phyloP scores from a whole-genome alignment of 2,797 vertebrate genomes.

The Rostrhamus sociabilis region DNA sequence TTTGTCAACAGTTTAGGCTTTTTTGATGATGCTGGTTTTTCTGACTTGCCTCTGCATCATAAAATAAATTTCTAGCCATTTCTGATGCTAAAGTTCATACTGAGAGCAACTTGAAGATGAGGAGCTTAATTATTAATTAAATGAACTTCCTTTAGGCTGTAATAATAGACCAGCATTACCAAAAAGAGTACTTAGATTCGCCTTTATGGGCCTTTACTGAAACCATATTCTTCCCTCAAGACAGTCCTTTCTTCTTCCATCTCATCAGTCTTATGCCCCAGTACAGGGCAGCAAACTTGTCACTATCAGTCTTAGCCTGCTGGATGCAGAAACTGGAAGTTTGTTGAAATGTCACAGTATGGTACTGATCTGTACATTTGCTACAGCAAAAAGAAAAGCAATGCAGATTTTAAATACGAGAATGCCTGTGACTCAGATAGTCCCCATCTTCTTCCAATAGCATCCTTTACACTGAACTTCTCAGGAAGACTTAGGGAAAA shows the following conservation, averaged over 20 bases:
- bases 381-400: background rate
- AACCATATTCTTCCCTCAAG: background rate
- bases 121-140: conserved; percentile 6
- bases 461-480: background rate
- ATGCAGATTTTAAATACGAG: background rate
- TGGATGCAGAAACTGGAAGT: background rate
- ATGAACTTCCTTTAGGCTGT: conserved; percentile 3
- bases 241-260: background rate
- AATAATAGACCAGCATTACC: background rate
- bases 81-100: background rate
- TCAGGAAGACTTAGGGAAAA: background rate
- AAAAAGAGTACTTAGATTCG: background rate
- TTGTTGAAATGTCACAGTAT: background rate
- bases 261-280: background rate
- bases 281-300: background rate
- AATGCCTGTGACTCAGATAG: background rate
- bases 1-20: background rate
- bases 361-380: background rate
- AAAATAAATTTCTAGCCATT: background rate
- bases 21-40: background rate
- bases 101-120: background rate
- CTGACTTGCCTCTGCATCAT: rapidly evolving
- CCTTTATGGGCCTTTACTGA: background rate
- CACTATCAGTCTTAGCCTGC: background rate
- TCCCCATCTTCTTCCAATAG: background rate